A percentile compares a stretch with the other conserved stretches of the same genome.
Evolutionary conservation across 2,888 invertebrate genomes (phyloP).

Genomic region (Harmothoe impar): DNA sequence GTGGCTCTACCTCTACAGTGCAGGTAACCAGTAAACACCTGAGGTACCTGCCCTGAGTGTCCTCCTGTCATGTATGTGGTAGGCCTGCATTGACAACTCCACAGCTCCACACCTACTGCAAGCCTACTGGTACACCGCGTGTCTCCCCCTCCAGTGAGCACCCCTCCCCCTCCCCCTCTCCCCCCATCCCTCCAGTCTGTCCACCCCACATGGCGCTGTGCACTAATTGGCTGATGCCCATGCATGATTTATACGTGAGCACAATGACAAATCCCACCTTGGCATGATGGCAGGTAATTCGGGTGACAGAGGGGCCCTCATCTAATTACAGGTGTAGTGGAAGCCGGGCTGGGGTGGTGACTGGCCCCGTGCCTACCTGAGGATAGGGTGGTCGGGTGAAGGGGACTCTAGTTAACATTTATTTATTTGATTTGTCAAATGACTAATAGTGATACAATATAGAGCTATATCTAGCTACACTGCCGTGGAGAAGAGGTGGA

Average conservation of each 20-base stretch:
- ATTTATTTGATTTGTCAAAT: too few relatives aligned
- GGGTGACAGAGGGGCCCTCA: slow-evolving; percentile 41
- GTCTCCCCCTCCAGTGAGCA: too few relatives aligned
- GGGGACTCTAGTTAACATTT: too few relatives aligned
- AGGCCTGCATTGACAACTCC: neutral
- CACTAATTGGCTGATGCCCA: slow-evolving; percentile 53
- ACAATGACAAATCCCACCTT: slow-evolving; percentile 57
- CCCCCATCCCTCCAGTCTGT: too few relatives aligned
- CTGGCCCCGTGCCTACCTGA: neutral
- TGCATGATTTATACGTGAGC: slow-evolving; percentile 28
- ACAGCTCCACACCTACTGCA: neutral
- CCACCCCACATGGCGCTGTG: neutral
- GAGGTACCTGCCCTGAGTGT: too few relatives aligned
- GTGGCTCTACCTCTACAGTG: too few relatives aligned
- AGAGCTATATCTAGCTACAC: too few relatives aligned
- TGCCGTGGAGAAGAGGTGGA: too few relatives aligned
- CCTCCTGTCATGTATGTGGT: neutral
- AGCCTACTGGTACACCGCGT: too few relatives aligned
- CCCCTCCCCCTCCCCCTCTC: neutral
- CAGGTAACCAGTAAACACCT: too few relatives aligned
- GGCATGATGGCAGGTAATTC: slow-evolving; percentile 56
- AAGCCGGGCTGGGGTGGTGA: neutral
- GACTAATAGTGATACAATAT: too few relatives aligned
- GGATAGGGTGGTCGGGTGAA: neutral
- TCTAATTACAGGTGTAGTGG: slow-evolving; percentile 40